Percentiles rank a stretch among this genome's conserved stretches.
Conservation (phyloP, 2,888 invertebrate species). For the Osmoderma eremita region DNA sequence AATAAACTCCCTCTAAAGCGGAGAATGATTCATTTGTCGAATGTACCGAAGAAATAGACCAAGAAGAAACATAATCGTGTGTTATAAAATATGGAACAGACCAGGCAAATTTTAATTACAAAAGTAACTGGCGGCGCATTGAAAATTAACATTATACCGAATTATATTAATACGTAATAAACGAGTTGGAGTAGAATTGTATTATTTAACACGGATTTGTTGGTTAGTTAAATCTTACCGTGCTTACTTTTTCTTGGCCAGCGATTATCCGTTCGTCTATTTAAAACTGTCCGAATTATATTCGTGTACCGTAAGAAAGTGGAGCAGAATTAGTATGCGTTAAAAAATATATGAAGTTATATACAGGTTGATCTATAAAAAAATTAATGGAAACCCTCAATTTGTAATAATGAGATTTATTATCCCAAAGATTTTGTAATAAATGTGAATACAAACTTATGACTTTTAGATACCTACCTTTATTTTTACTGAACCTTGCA, state of each 20-base stretch:
- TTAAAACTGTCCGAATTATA: slow-evolving; percentile 23
- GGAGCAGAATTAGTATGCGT: slow-evolving; percentile 21
- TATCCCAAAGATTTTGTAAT: too few relatives aligned
- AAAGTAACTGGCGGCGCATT: slow-evolving; percentile 10
- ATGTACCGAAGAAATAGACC: slow-evolving; percentile 21
- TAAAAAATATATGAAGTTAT: slow-evolving; percentile 1
- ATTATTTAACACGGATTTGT: slow-evolving; percentile 20
- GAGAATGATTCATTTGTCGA: slow-evolving; percentile 1
- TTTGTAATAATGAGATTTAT: too few relatives aligned
- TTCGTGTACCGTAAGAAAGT: slow-evolving; percentile 20
- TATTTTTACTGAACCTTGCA: too few relatives aligned
- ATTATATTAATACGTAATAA: slow-evolving; percentile 24
- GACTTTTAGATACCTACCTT: too few relatives aligned
- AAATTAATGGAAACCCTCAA: too few relatives aligned
- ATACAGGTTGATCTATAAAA: too few relatives aligned
- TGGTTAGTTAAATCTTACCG: slow-evolving; percentile 5
- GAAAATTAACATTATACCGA: slow-evolving; percentile 15
- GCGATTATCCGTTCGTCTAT: slow-evolving; percentile 13
- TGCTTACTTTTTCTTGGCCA: not conserved
- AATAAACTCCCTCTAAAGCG: not conserved
- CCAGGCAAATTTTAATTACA: slow-evolving; percentile 19
- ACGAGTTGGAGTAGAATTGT: slow-evolving; percentile 4
- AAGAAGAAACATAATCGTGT: slow-evolving; percentile 31
- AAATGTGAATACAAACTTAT: too few relatives aligned
- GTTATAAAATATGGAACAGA: slow-evolving; percentile 29